Conservation (phyloP, 2,888 invertebrate species). For the Cryptosula pallasiana region DNA sequence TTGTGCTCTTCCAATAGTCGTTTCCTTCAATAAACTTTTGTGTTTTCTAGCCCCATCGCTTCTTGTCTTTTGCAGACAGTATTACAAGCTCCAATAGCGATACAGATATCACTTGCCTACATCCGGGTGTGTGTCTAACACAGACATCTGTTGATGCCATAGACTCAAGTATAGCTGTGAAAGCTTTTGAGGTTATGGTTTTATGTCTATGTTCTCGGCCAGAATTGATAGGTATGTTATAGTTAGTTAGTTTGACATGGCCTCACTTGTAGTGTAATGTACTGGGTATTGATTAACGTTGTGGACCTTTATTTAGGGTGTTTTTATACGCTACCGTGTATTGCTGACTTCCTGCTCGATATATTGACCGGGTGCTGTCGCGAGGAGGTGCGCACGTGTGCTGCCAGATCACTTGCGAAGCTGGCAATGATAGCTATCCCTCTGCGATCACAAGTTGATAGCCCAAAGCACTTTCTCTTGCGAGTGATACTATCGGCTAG, state of each 20-base stretch:
- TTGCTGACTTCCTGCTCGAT: slow-evolving; percentile 56
- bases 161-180: slow-evolving; percentile 53
- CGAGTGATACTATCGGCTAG: slow-evolving; percentile 54
- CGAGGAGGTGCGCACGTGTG: slow-evolving; percentile 49
- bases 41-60: too few species aligned
- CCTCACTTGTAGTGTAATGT: background rate
- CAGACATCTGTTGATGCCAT: slow-evolving; percentile 48
- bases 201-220: slow-evolving; percentile 53
- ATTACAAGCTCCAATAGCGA: slow-evolving; percentile 54
- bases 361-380: slow-evolving; percentile 54
- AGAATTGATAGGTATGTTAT: slow-evolving; percentile 47
- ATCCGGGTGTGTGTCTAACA: slow-evolving; percentile 53
- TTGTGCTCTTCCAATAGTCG: too few species aligned
- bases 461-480: slow-evolving; percentile 48
- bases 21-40: too few species aligned
- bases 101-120: slow-evolving; percentile 45
- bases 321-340: slow-evolving; percentile 53
- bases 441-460: slow-evolving; percentile 26
- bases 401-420: slow-evolving; percentile 28
- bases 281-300: background rate
- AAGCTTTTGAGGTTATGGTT: slow-evolving; percentile 54
- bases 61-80: slow-evolving; percentile 41
- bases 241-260: too few species aligned
- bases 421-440: background rate
- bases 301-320: slow-evolving; percentile 36